Evolutionary conservation across 2,888 invertebrate genomes (phyloP), one percentile per base, ranked within the genome.

Genomic region (Cataglyphis altisquamis): DNA sequence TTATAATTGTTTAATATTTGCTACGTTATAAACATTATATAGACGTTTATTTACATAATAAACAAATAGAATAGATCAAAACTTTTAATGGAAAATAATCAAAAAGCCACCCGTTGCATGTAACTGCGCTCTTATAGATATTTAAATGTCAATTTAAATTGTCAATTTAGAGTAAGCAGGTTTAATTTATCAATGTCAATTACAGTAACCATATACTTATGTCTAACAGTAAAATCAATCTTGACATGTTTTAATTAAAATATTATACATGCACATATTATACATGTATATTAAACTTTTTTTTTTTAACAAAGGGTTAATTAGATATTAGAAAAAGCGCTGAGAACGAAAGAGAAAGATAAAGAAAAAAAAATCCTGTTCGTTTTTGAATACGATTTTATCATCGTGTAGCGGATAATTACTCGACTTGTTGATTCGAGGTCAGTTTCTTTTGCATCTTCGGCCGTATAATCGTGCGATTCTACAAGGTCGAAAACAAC

Each of bases 401-500:
- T 32, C 45, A 15, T n/a, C 12, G 6, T 78, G 32, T n/a, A 52
- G 68, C 72, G 48, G 64, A 12, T 81, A 84, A 85, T 85, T 81
- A 62, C 62, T 83, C 67, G 85, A 66, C 66, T 75, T 67, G 75
- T 68, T 36, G 66, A 82, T 29, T 70, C 85, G 82, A 87, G 87
- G 84, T 45, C 87, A 52, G 73, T 82, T 87, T 87, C 86, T 87
- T 87, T 48, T 77, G 72, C 72, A 83, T 73, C 67, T 85, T 85
- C 75, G 75, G 55, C 55, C 74, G 72, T 25, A 52, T 70, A 36
- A 62, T 85, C 75, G 66, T 77, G 45, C 67, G 66, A 83, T 83
- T 81, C 39, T 63, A 64, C 87, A 87, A 87, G 87, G 87, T 87
- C 87, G 84, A 25, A 66, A 75, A 82, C 84, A 64, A 62, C 87